phyloP scores from a whole-genome alignment of 2,113 vertebrate species.

The Isichthys henryi region DNA sequence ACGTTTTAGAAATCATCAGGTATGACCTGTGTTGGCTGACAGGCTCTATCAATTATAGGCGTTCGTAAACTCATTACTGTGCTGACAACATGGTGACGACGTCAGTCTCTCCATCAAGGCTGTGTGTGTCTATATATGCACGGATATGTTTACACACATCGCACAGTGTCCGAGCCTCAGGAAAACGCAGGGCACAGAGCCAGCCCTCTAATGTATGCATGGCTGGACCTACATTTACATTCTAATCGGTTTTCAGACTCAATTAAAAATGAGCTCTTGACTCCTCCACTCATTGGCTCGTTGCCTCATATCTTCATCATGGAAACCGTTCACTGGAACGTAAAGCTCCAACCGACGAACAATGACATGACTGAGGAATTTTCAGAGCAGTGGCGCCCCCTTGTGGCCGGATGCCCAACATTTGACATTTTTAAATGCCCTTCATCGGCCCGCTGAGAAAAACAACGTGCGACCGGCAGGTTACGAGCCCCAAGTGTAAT shows the following conservation, averaged over 20 bases:
- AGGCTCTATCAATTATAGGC: not conserved
- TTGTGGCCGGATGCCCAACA: not conserved
- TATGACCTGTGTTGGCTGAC: not conserved
- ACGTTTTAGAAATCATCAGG: not conserved
- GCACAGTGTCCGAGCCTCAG: not conserved
- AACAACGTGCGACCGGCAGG: not conserved
- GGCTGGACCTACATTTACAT: not conserved
- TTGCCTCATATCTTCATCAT: not conserved
- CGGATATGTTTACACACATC: conserved; percentile 8
- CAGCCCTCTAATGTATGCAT: not conserved
- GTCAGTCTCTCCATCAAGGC: conserved; percentile 4
- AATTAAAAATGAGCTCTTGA: not conserved
- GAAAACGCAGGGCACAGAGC: not conserved
- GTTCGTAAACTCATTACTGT: not conserved
- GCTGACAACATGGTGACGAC: not conserved
- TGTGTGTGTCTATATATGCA: conserved; percentile 16
- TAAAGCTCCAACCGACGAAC: not conserved
- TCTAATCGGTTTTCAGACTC: conserved; percentile 12
- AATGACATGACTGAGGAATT: not conserved
- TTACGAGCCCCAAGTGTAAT: not conserved
- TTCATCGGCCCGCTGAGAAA: not conserved
- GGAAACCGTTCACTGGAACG: not conserved
- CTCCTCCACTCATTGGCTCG: not conserved
- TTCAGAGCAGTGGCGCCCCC: not conserved
- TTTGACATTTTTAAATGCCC: not conserved